Base-by-base conservation (phyloP, 2,797 vertebrate genomes). In the Aldrovandia affinis region DNA sequence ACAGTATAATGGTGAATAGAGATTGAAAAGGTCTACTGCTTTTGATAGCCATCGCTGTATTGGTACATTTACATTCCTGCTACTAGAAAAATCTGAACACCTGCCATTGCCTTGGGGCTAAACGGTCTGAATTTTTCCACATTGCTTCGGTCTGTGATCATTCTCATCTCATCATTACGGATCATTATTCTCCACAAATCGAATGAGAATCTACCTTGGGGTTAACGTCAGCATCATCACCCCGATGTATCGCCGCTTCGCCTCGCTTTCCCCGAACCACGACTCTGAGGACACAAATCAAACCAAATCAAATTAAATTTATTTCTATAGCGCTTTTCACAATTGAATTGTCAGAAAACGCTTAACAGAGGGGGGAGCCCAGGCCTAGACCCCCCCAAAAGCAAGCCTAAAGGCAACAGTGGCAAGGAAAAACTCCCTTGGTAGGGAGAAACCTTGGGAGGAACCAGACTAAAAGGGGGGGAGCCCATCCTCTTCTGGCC, bases 191-290 rank as follows among this genome's bases (percentile, higher is more conserved):
- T 36, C 18, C 28, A 33, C 7, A 42, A 39, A 73, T 22, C 30
- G 22, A 50, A 50, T 2, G 6, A 12, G 47, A 50, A 50, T 14
- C 42, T 93, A 99, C 98, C 97, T 97, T 0, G 93, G 96, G 0
- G 97, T 97, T 57, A 99, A 94, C 0, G 98, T 98, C 90, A 99
- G 92, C 98, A 99, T 99, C 95, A 96, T 98, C 50, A 99, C 97
- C 0, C 98, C 98, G 0, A 99, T 99, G 91, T 98, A 99, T 0
- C 96, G 95, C 28, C 95, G 95, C 90, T 95, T 97, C 0, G 89
- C 83, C 81, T 95, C 95, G 0, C 94, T 86, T 0, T 88, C 92
- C 20, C 95, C 92, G 70, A 96, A 96, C 95, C 94, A 94, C 22
- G 97, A 96, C 85, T 89, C 98, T 99, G 90, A 0, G 25, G 47